Evolutionary conservation across 2,888 invertebrate species (phyloP), one percentile per base, ranked within the genome.

Genomic region (Aricia artaxerxes): DNA sequence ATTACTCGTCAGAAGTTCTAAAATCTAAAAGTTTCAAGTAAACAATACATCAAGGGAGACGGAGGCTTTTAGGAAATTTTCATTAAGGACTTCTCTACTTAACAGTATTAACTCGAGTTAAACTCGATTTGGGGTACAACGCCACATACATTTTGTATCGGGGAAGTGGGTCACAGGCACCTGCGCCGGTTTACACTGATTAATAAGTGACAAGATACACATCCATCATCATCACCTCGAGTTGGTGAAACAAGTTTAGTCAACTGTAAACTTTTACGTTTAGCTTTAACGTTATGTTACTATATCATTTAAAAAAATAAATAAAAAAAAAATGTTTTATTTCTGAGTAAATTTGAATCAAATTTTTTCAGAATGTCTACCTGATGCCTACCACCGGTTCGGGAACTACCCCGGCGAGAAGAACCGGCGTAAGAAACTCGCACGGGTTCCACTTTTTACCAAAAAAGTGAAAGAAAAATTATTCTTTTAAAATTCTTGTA

Each of bases 151-250:
- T 85, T 83, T 84, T 85, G 84, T 81, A 83, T 82, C 80, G 82
- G 81, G 76, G 69, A 85, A 87, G 84, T 86, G 84, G 87, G 86
- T 85, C 84, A 82, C 82, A 84, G 64, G 35, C 90, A 90, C 89
- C 91, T 90, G 91, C 83, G 85, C 72, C 78, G 31, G 24, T 9
- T 16, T 69, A 69, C 64, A 31, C 35, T 69, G 35, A 35, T 69
- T 69, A 69, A 69, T 16, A 16, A 69, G 69, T 38, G 69, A 69
- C 69, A 69, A 69, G 35, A 69, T 69, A 69, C 64, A 64, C 69
- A 69, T 69, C 35, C 69, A 69, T 69, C 69, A 69, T 35, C 35
- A 69, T 69, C 35, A 69, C 3, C 35, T 57, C 16, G 4, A 16
- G 16, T 16, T 53, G 4, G 57, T 57, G 4, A 57, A 1, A 16